Conservation (phyloP, 2,888 invertebrate genomes). For the Aplocera efformata region DNA sequence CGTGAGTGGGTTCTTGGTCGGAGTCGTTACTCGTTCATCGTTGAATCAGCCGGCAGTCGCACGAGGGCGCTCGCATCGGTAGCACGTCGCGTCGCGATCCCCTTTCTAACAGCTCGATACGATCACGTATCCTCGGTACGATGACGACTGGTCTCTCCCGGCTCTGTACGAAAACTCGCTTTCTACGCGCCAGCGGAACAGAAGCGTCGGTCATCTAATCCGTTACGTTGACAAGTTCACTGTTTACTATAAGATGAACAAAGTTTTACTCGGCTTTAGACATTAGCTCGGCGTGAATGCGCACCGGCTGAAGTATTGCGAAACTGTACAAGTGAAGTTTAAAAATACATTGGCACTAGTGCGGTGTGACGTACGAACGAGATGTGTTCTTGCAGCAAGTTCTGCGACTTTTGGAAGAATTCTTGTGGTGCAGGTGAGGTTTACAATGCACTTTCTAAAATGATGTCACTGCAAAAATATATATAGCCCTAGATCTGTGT, state of each 20-base stretch:
- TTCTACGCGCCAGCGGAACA: constrained; percentile 67
- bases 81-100: constrained; percentile 52
- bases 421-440: constrained; percentile 75
- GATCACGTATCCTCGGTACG: constrained; percentile 37
- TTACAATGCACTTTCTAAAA: constrained; percentile 44
- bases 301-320: constrained; percentile 69
- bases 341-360: constrained; percentile 77
- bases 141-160: constrained; percentile 47
- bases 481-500: neutral
- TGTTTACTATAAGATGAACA: constrained; percentile 51
- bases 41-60: constrained; percentile 46
- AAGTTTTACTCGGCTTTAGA: constrained; percentile 55
- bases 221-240: constrained; percentile 61
- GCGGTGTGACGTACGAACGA: constrained; percentile 62
- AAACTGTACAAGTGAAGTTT: constrained; percentile 79
- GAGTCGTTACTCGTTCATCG: constrained; percentile 22
- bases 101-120: constrained; percentile 29
- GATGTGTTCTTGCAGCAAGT: constrained; percentile 77
- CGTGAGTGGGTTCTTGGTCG: constrained; percentile 24
- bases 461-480: constrained; percentile 14
- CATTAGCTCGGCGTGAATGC: constrained; percentile 55
- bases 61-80: constrained; percentile 62
- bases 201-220: constrained; percentile 45
- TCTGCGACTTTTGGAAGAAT: constrained; percentile 76
- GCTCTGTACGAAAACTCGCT: constrained; percentile 49